Conservation (phyloP, 2,113 vertebrate genomes). For the Hippocampus barbouri region DNA sequence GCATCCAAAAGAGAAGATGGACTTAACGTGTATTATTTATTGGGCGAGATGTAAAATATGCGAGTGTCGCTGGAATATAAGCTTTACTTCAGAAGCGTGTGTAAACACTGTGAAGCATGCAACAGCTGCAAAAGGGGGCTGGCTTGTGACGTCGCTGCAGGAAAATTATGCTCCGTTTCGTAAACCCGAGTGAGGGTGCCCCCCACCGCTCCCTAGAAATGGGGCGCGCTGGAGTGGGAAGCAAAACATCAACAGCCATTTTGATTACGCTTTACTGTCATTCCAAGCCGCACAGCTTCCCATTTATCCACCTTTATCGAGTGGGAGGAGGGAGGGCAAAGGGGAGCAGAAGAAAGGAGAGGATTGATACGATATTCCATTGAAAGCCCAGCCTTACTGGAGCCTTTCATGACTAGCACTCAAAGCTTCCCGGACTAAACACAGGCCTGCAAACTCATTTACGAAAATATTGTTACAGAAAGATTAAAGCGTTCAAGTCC, state of each 20-base stretch:
- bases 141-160: slow-evolving; percentile 69
- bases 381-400: slow-evolving; percentile 47
- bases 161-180: slow-evolving; percentile 75
- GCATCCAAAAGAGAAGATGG: neutral
- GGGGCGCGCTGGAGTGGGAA: slow-evolving; percentile 13
- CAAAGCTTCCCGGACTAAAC: slow-evolving; percentile 64
- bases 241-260: slow-evolving; percentile 54
- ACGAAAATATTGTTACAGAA: slow-evolving; percentile 72
- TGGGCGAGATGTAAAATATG: slow-evolving; percentile 37
- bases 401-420: slow-evolving; percentile 72
- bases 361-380: slow-evolving; percentile 53
- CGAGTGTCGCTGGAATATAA: slow-evolving; percentile 34
- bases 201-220: slow-evolving; percentile 20
- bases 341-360: slow-evolving; percentile 31
- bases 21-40: neutral
- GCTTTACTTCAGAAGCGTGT: slow-evolving; percentile 43
- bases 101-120: slow-evolving; percentile 71
- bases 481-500: slow-evolving; percentile 72
- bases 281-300: slow-evolving; percentile 37
- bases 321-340: slow-evolving; percentile 33
- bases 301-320: slow-evolving; percentile 55
- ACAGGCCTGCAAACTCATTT: slow-evolving; percentile 61
- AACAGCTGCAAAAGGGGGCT: slow-evolving; percentile 85
- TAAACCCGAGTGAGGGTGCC: slow-evolving; percentile 46
- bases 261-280: slow-evolving; percentile 50